phyloP scores from a whole-genome alignment of 2,797 vertebrate species.

The Coregonus sp. region DNA sequence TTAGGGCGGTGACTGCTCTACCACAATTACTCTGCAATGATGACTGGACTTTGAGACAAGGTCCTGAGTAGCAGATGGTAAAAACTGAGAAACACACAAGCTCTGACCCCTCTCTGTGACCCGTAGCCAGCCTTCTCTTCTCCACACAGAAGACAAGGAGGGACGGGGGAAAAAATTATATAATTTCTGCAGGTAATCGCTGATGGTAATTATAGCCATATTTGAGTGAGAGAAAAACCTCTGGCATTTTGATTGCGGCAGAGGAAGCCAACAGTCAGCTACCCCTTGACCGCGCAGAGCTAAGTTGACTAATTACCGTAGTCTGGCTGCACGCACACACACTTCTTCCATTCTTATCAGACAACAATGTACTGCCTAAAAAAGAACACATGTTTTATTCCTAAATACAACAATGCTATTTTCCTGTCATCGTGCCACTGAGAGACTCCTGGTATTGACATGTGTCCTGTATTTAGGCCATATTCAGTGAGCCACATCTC shows the following conservation, averaged over 20 bases:
- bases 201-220: constrained; percentile 67
- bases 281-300: constrained; percentile 50
- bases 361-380: no score
- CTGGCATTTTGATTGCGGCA: constrained; percentile 45
- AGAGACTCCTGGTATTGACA: no score
- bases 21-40: neutral
- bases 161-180: neutral
- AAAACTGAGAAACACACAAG: neutral
- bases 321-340: constrained; percentile 45
- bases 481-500: no score
- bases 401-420: no score
- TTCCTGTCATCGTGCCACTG: no score
- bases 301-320: constrained; percentile 65
- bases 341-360: no score
- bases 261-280: constrained; percentile 60
- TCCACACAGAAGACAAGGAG: neutral
- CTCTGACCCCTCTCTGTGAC: neutral
- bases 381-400: no score
- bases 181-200: constrained; percentile 62
- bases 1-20: neutral
- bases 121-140: neutral
- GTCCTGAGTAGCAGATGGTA: neutral
- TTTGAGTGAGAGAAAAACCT: constrained; percentile 50
- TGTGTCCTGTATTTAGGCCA: no score
- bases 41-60: neutral